These are phyloP conservation scores for Corythoichthys haematopterus DNA, from an alignment of 2,113 vertebrate species.

Conservation along the genomic window DNA sequence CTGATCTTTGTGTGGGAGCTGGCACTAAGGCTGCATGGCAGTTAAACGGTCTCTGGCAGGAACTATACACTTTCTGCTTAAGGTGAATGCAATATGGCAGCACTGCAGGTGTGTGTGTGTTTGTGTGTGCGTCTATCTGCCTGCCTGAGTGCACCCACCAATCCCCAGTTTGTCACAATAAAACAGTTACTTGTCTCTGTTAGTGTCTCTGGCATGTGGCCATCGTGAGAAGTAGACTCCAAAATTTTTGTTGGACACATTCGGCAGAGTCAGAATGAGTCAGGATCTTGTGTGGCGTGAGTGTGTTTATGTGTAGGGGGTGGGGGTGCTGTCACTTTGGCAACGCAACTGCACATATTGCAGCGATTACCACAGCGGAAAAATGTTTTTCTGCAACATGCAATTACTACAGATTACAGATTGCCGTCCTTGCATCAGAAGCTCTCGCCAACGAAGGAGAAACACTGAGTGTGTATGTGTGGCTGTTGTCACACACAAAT, in stretches of 20 bases:
- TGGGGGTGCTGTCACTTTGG: slow-evolving; percentile 76
- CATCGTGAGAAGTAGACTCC: slow-evolving; percentile 20
- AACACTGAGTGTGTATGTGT: slow-evolving; percentile 51
- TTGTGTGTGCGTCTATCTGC: slow-evolving; percentile 18
- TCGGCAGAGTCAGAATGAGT: slow-evolving; percentile 46
- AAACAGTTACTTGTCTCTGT: slow-evolving; percentile 17
- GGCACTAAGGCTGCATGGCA: slow-evolving; percentile 46
- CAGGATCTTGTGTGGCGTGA: slow-evolving; percentile 33
- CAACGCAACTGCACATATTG: slow-evolving; percentile 76
- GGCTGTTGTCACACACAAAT: slow-evolving; percentile 51
- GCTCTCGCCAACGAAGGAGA: slow-evolving; percentile 66
- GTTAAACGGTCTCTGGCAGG: slow-evolving; percentile 68
- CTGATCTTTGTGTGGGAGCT: slow-evolving; percentile 59
- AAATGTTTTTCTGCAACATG: slow-evolving; percentile 82
- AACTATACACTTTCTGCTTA: slow-evolving; percentile 50
- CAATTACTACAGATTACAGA: slow-evolving; percentile 83
- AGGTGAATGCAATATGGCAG: slow-evolving; percentile 53
- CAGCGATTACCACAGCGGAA: slow-evolving; percentile 78
- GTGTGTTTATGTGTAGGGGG: slow-evolving; percentile 37
- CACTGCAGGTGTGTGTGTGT: slow-evolving; percentile 48
- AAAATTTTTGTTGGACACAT: slow-evolving; percentile 28
- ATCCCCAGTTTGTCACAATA: slow-evolving; percentile 16
- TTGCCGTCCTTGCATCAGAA: slow-evolving; percentile 75
- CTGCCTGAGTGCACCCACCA: slow-evolving; percentile 2
- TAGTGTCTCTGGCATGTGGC: slow-evolving; percentile 16